Evolutionary conservation across 53 echinoderm and acorn worm genomes (phyloP).

Genomic region (Arbacia lixula): DNA sequence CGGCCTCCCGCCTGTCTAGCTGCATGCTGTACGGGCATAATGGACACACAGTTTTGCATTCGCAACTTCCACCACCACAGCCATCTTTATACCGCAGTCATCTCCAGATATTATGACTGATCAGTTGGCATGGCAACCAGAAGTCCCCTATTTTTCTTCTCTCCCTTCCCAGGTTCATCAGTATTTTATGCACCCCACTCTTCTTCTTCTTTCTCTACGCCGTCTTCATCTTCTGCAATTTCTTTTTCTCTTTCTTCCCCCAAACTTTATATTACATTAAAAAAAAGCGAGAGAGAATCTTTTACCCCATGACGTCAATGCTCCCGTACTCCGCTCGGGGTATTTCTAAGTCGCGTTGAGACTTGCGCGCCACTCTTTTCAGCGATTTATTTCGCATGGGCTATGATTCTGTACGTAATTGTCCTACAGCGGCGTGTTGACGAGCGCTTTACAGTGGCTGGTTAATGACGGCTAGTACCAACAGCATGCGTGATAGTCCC

Average conservation of each 20-base stretch:
- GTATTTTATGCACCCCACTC: background rate
- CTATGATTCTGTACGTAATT: too few species aligned
- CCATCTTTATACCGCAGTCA: constrained; percentile 36
- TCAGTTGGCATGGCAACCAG: constrained; percentile 48
- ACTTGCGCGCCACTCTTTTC: background rate
- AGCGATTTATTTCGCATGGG: background rate
- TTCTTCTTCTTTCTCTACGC: background rate
- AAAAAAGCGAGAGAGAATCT: constrained; percentile 12
- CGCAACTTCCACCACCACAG: constrained; percentile 9
- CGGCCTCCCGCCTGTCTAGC: too few species aligned
- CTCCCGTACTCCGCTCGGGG: constrained; percentile 33
- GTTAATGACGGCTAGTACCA: background rate
- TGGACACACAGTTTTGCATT: constrained; percentile 19
- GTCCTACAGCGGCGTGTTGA: too few species aligned
- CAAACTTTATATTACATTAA: constrained; percentile 9
- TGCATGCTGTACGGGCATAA: constrained; percentile 16
- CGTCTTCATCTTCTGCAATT: background rate
- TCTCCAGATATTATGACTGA: constrained; percentile 61
- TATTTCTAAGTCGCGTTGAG: constrained; percentile 43
- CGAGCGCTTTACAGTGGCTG: background rate
- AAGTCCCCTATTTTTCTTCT: background rate
- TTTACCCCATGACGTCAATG: constrained; percentile 43
- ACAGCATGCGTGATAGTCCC: background rate
- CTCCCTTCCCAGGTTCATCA: background rate
- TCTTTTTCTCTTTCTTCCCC: background rate